Percentiles rank a stretch among this genome's conserved stretches.
Evolutionary conservation across 2,888 invertebrate genomes (phyloP).

Genomic region (Elaeidobius kamerunicus): DNA sequence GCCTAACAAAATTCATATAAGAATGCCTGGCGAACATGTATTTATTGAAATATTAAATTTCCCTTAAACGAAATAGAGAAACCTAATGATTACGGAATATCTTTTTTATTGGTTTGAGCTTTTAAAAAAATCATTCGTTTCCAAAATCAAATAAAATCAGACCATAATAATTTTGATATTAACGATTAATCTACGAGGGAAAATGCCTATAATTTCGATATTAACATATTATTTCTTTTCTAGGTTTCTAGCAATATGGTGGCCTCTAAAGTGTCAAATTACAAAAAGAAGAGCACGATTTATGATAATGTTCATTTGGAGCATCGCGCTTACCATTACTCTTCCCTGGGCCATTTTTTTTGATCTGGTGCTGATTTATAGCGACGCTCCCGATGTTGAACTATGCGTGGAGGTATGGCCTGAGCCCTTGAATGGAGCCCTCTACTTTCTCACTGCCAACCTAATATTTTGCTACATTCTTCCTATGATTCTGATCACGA

Average conservation of each 20-base stretch:
- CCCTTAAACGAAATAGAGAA: no score
- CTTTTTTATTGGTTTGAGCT: no score
- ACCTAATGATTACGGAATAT: no score
- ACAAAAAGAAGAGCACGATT: conserved; percentile 82
- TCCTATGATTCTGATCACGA: conserved; percentile 85
- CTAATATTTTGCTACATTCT: conserved; percentile 86
- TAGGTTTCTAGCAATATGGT: conserved; percentile 96
- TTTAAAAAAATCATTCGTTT: no score
- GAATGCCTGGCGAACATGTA: no score
- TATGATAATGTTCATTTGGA: conserved; percentile 89
- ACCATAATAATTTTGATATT: background rate
- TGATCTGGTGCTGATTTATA: conserved; percentile 71
- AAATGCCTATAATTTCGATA: no score
- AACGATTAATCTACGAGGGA: no score
- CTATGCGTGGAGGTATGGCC: conserved; percentile 87
- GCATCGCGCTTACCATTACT: conserved; percentile 78
- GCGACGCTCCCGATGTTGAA: conserved; percentile 70
- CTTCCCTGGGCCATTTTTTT: conserved; percentile 91
- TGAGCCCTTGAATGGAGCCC: conserved; percentile 71
- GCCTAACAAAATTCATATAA: no score
- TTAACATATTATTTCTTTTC: conserved; percentile 46
- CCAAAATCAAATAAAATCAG: no score
- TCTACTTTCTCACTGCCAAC: conserved; percentile 87
- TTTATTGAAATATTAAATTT: no score
- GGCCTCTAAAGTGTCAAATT: conserved; percentile 88